Evolutionary conservation across 1,140 invertebrate genomes (phyloP).

Genomic region (Drosophila tani): DNA sequence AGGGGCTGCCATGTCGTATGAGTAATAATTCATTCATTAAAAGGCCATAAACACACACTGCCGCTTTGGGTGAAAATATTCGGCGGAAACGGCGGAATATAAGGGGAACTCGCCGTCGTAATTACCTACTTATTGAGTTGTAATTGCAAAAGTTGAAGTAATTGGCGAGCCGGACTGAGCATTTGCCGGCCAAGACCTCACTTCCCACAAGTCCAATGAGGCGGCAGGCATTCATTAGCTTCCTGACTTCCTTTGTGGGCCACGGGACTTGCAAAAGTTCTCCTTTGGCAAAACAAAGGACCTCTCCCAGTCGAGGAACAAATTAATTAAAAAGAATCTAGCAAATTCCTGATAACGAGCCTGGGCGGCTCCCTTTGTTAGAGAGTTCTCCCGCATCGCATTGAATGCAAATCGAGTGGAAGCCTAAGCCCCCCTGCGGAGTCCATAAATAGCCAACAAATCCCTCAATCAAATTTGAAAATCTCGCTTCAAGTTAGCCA

Average conservation of each 20-base stretch:
- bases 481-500: not conserved
- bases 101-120: conserved; percentile 24
- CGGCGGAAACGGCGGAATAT: conserved; percentile 46
- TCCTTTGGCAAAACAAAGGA: conserved; percentile 47
- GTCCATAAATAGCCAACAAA: conserved; percentile 22
- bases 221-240: conserved; percentile 47
- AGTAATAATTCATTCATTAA: conserved; percentile 68
- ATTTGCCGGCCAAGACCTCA: conserved; percentile 27
- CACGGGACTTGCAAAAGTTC: conserved; percentile 53
- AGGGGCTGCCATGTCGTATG: conserved; percentile 40
- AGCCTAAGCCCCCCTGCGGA: not conserved
- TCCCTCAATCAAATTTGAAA: conserved; percentile 21
- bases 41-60: conserved; percentile 40
- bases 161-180: conserved; percentile 48
- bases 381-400: not conserved
- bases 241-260: conserved; percentile 24
- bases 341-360: conserved; percentile 28
- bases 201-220: conserved; percentile 30
- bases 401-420: conserved; percentile 56
- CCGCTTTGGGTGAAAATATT: conserved; percentile 32
- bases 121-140: conserved; percentile 78
- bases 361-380: conserved; percentile 1
- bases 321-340: conserved; percentile 59
- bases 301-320: conserved; percentile 17
- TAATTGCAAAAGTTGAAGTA: conserved; percentile 77